Conservation (phyloP, 37 sponge, comb jelly and placozoan species). For the Lycopodina hypogea region DNA sequence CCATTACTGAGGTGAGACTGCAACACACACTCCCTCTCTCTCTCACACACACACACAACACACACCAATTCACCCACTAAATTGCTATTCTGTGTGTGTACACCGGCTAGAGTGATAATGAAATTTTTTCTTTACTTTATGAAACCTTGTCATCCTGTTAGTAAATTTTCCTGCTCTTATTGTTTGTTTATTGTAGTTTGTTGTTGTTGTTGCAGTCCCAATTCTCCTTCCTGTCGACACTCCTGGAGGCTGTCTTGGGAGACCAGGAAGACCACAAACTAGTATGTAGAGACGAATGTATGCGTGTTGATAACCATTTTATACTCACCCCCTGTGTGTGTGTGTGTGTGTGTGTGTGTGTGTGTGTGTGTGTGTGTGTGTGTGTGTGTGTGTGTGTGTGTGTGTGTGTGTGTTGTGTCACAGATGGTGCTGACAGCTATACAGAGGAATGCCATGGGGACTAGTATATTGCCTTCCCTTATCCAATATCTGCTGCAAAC, state of each 20-base stretch:
- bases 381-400: neutral
- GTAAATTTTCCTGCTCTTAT: no score
- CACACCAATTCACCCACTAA: no score
- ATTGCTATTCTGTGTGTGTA: no score
- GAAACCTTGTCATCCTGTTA: no score
- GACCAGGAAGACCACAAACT: slow-evolving; percentile 64
- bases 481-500: slow-evolving; percentile 53
- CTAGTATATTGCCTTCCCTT: slow-evolving; percentile 58
- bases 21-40: no score
- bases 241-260: slow-evolving; percentile 68
- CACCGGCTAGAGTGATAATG: no score
- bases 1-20: slow-evolving; percentile 7
- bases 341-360: no score
- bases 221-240: slow-evolving; percentile 47
- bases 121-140: no score
- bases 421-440: slow-evolving; percentile 66
- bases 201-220: slow-evolving; percentile 39
- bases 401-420: no score
- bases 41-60: no score
- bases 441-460: slow-evolving; percentile 40
- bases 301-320: neutral
- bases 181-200: no score
- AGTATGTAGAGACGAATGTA: slow-evolving; percentile 33
- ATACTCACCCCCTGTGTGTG: no score
- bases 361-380: neutral